Evolutionary conservation across 2,797 vertebrate species (phyloP).

Genomic region (Liparis tanakae): DNA sequence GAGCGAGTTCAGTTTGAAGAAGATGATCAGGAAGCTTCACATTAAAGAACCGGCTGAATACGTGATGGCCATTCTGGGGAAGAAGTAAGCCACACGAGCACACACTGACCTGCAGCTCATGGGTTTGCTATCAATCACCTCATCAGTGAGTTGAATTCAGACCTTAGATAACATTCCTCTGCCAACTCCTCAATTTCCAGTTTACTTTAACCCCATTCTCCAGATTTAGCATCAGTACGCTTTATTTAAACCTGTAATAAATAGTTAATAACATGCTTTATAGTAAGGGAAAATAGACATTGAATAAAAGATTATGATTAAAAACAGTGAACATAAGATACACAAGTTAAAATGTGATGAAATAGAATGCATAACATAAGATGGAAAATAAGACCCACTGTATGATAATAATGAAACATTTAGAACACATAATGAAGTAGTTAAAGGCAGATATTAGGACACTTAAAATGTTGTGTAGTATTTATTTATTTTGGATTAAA

Average conservation of each 20-base stretch:
- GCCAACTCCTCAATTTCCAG: not conserved
- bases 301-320: no score
- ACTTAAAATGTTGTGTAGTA: not conserved
- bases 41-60: constrained; percentile 87
- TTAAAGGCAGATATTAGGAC: not conserved
- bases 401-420: not conserved
- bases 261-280: not conserved
- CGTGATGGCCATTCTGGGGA: constrained; percentile 88
- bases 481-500: no score
- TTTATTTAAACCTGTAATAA: not conserved
- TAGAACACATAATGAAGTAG: not conserved
- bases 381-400: not conserved
- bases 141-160: no score
- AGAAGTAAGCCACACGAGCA: constrained; percentile 76
- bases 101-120: no score
- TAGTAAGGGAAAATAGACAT: no score
- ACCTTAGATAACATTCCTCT: no score
- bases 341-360: not conserved
- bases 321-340: not conserved
- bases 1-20: constrained; percentile 87
- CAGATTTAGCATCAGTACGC: not conserved
- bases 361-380: constrained; percentile 3
- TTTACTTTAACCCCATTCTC: not conserved
- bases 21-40: constrained; percentile 86
- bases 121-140: no score